Evolutionary conservation across 2,113 vertebrate species (phyloP).

Genomic region (Phrynosoma blainvillii): DNA sequence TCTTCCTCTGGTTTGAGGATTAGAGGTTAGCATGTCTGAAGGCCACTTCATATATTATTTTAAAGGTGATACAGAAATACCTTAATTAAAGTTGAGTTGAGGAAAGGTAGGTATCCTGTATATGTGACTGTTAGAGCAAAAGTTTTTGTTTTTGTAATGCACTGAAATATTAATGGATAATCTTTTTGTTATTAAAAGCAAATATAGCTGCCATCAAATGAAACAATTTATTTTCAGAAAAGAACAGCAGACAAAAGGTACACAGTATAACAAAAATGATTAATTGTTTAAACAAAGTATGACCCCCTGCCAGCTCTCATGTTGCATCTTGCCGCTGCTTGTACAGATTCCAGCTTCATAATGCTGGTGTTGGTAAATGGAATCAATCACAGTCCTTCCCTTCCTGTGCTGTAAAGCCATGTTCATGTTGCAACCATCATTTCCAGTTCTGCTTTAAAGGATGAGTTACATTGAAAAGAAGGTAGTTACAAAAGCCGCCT

Average conservation of each 20-base stretch:
- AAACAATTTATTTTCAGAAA: background rate
- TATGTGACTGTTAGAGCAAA: background rate
- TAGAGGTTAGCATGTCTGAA: background rate
- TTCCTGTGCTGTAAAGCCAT: background rate
- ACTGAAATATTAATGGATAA: too few relatives aligned
- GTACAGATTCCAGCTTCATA: slow-evolving; percentile 37
- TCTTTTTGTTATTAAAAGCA: background rate
- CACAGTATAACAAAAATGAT: background rate
- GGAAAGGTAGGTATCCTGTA: background rate
- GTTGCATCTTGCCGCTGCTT: background rate
- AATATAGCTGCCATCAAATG: background rate
- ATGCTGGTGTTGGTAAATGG: background rate
- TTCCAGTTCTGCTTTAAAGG: slow-evolving; percentile 43
- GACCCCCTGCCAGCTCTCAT: background rate
- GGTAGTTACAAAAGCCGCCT: slow-evolving; percentile 6
- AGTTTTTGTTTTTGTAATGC: background rate
- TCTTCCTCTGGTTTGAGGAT: background rate
- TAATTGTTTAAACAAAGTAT: background rate
- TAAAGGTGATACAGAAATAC: too few relatives aligned
- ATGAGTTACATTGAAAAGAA: background rate
- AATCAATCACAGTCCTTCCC: background rate
- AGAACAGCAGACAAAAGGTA: background rate
- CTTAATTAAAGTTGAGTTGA: too few relatives aligned
- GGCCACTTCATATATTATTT: background rate
- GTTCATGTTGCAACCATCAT: background rate